A percentile compares a stretch with the other conserved stretches of the same genome.
These are phyloP conservation scores for Napeogenes sylphis DNA, from an alignment of 2,888 invertebrate species.

Conservation along the genomic window DNA sequence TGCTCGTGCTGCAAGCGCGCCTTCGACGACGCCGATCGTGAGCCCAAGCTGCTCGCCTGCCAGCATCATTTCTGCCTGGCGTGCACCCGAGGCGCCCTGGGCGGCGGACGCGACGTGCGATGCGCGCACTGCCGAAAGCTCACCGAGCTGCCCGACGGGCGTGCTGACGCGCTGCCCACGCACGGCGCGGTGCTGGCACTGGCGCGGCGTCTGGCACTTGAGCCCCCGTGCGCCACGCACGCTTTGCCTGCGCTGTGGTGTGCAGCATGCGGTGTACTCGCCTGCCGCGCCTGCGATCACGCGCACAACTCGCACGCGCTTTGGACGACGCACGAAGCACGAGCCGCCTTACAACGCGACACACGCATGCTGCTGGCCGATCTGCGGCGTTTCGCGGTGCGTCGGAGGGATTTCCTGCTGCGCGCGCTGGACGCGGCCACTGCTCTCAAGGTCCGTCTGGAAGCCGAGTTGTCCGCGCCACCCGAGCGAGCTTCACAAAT, in stretches of 20 bases:
- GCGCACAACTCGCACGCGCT: slow-evolving; percentile 82
- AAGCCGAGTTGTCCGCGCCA: slow-evolving; percentile 79
- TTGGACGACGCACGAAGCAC: slow-evolving; percentile 82
- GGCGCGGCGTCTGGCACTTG: slow-evolving; percentile 56
- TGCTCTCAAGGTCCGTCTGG: slow-evolving; percentile 85
- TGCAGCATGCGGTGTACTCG: slow-evolving; percentile 79
- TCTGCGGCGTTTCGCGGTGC: slow-evolving; percentile 81
- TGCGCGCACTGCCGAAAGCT: slow-evolving; percentile 87
- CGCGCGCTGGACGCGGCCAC: slow-evolving; percentile 86
- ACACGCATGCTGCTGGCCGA: slow-evolving; percentile 73
- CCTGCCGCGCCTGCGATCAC: slow-evolving; percentile 81
- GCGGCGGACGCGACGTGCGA: slow-evolving; percentile 82
- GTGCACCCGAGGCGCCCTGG: slow-evolving; percentile 82
- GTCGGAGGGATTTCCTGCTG: slow-evolving; percentile 84
- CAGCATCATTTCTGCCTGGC: slow-evolving; percentile 87
- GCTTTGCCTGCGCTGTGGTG: slow-evolving; percentile 86
- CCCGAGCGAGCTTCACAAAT: slow-evolving; percentile 46
- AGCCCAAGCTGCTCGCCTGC: slow-evolving; percentile 85
- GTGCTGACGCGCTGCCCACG: slow-evolving; percentile 82
- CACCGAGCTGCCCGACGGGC: slow-evolving; percentile 82
- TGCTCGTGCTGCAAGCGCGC: slow-evolving; percentile 87
- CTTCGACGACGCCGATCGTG: slow-evolving; percentile 84
- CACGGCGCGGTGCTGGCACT: slow-evolving; percentile 82
- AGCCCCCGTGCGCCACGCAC: slow-evolving; percentile 57
- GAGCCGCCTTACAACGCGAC: slow-evolving; percentile 73